Percentiles rank a stretch among this genome's conserved stretches.
Evolutionary conservation across 2,113 vertebrate genomes (phyloP).

Genomic region (Acinonyx jubatus): DNA sequence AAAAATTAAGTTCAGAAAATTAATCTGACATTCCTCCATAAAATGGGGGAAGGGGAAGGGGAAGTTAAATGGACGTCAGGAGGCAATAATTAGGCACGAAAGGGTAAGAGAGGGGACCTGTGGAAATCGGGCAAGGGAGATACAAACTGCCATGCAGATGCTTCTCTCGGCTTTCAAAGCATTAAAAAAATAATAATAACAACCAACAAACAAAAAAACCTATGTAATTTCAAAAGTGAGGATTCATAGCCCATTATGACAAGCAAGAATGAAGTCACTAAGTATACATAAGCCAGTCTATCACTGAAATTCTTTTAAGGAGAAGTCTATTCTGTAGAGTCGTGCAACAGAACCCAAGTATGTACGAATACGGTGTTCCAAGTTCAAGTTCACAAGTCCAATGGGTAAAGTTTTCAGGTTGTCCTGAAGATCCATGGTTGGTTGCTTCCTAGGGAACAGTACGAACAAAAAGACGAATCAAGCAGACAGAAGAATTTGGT

Average conservation of each 20-base stretch:
- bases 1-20: slow-evolving; percentile 19
- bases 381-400: background rate
- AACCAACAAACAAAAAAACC: background rate
- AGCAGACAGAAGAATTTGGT: background rate
- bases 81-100: background rate
- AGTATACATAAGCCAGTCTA: background rate
- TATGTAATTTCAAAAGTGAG: slow-evolving; percentile 29
- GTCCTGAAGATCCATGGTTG: background rate
- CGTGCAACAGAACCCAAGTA: background rate
- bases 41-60: background rate
- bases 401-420: background rate
- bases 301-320: background rate
- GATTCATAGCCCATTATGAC: background rate
- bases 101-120: background rate
- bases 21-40: background rate
- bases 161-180: background rate
- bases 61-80: background rate
- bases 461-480: background rate
- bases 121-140: background rate
- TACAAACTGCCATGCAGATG: background rate
- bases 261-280: slow-evolving; percentile 34
- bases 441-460: background rate
- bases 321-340: background rate
- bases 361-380: background rate
- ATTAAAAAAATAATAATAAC: background rate